A percentile compares a stretch with the other conserved stretches of the same genome.
phyloP scores from a whole-genome alignment of 2,797 vertebrate genomes.

The Manis crassicaudata region DNA sequence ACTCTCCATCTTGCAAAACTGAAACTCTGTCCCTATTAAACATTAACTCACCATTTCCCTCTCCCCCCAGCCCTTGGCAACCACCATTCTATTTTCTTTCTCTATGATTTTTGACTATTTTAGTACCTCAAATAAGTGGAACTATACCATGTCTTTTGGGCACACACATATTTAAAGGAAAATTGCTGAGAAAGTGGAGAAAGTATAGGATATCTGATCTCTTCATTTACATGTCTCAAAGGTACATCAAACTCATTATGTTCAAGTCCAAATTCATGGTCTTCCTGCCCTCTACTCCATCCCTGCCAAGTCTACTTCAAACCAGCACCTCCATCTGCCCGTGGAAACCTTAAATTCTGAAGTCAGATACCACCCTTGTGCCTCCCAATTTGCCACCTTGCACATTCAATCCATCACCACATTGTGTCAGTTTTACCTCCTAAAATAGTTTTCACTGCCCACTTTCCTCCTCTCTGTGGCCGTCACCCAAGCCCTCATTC shows the following conservation, averaged over 20 bases:
- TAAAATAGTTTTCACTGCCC: background rate
- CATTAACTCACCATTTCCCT: background rate
- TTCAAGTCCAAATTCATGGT: background rate
- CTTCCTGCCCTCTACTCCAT: accelerated
- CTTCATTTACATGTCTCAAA: background rate
- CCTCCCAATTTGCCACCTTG: background rate
- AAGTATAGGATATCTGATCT: background rate
- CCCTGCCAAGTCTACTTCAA: background rate
- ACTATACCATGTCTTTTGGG: background rate
- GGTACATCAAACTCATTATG: background rate
- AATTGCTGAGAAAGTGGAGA: background rate
- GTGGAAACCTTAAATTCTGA: background rate
- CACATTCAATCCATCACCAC: background rate
- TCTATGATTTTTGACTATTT: background rate
- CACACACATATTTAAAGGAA: background rate
- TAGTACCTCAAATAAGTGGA: background rate
- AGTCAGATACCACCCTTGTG: background rate
- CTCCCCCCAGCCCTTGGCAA: background rate
- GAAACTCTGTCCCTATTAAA: background rate
- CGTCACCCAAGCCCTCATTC: background rate
- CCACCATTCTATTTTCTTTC: background rate
- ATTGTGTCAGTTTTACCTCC: background rate
- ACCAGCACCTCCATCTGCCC: background rate
- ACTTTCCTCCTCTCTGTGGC: background rate
- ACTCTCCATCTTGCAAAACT: background rate